phyloP scores from a whole-genome alignment of 2,888 invertebrate species.

The Archips xylosteana region DNA sequence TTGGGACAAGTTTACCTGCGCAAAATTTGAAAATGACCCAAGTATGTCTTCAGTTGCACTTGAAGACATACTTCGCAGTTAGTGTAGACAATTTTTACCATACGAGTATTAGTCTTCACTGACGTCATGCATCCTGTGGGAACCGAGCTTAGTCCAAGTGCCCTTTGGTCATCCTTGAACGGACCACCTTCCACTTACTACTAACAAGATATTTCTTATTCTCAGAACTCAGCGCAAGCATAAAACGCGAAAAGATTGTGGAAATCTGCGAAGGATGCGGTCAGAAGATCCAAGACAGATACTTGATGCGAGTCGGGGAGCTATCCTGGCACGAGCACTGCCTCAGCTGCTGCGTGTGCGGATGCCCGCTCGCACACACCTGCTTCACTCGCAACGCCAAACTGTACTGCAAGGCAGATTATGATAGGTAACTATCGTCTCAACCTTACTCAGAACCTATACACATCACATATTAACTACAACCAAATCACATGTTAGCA shows the following conservation, averaged over 20 bases:
- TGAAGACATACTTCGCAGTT: too few relatives aligned
- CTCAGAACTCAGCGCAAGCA: constrained; percentile 83
- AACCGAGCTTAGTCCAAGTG: too few relatives aligned
- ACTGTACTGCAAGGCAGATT: constrained; percentile 98
- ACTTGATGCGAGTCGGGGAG: constrained; percentile 97
- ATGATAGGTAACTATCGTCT: constrained; percentile 92
- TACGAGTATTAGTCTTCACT: too few relatives aligned
- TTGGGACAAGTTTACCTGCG: too few relatives aligned
- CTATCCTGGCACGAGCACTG: constrained; percentile 99
- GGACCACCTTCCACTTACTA: constrained; percentile 60
- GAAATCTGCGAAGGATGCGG: constrained; percentile 98
- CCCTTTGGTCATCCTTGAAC: background rate
- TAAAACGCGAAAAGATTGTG: constrained; percentile 92
- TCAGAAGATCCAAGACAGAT: constrained; percentile 97
- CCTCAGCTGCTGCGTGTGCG: constrained; percentile 97
- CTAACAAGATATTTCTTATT: constrained; percentile 60
- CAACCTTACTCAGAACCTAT: background rate
- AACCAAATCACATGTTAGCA: background rate
- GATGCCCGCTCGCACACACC: constrained; percentile 94
- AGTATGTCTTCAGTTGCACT: too few relatives aligned
- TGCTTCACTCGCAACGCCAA: constrained; percentile 98
- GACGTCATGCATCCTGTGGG: too few relatives aligned
- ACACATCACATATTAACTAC: background rate
- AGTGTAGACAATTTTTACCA: too few relatives aligned
- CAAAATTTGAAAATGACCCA: too few relatives aligned